Evolutionary conservation across 2,888 invertebrate genomes (phyloP).

Genomic region (Drosophila anomalata): DNA sequence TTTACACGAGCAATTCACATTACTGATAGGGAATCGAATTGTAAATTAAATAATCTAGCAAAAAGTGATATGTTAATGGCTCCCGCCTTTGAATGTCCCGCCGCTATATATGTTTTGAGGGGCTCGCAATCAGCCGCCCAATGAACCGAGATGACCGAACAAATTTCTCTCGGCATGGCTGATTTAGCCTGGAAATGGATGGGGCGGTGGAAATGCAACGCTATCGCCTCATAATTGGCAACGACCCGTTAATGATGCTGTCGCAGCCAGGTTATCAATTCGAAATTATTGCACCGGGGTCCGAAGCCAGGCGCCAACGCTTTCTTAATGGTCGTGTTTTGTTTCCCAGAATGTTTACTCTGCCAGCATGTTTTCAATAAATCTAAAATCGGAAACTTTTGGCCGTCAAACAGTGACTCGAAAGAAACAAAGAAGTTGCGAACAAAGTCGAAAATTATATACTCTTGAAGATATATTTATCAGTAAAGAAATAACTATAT

Average conservation of each 20-base stretch:
- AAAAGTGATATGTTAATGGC: not conserved
- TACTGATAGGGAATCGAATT: not conserved
- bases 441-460: not conserved
- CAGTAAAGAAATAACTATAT: too few relatives aligned
- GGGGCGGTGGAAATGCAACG: constrained; percentile 33
- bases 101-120: constrained; percentile 28
- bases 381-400: constrained; percentile 15
- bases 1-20: not conserved
- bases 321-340: constrained; percentile 42
- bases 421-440: not conserved
- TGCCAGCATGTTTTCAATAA: constrained; percentile 30
- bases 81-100: constrained; percentile 6
- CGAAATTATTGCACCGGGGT: constrained; percentile 24
- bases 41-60: not conserved
- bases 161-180: constrained; percentile 29
- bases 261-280: constrained; percentile 51
- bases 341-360: constrained; percentile 16
- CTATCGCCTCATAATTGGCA: constrained; percentile 40
- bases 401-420: constrained; percentile 15
- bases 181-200: constrained; percentile 24
- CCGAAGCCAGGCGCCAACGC: constrained; percentile 30
- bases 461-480: not conserved
- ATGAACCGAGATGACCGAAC: constrained; percentile 56
- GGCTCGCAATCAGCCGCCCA: constrained; percentile 27
- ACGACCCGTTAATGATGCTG: constrained; percentile 45